These are phyloP conservation scores for Machaerirhynchus nigripectus DNA, from an alignment of 2,113 vertebrate species.

Conservation along the genomic window DNA sequence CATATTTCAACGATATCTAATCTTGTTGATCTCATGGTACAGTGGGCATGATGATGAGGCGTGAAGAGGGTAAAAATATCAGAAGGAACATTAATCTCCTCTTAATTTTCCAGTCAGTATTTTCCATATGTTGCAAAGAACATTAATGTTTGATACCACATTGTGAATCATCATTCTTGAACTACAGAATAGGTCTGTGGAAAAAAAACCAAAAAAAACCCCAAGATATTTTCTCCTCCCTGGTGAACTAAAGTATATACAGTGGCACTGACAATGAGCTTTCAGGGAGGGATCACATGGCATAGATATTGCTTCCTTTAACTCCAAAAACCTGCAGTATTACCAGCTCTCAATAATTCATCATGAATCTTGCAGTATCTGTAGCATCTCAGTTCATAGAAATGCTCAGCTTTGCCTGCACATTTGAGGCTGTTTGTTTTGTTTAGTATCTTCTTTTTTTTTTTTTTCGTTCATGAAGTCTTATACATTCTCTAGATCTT, in stretches of 20 bases:
- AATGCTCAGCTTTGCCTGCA: neutral
- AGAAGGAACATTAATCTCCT: slow-evolving; percentile 43
- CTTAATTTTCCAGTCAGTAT: slow-evolving; percentile 51
- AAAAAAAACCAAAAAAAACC: neutral
- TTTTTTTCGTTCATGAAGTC: neutral
- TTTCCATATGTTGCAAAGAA: slow-evolving; percentile 54
- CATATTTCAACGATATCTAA: slow-evolving; percentile 14
- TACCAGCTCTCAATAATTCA: neutral
- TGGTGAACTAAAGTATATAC: neutral
- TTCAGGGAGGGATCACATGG: neutral
- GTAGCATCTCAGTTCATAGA: neutral
- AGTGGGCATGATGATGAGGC: slow-evolving; percentile 37
- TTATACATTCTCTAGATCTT: neutral
- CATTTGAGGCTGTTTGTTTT: neutral
- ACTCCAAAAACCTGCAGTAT: neutral
- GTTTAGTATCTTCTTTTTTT: neutral
- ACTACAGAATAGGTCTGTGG: neutral
- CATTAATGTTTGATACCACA: slow-evolving; percentile 10
- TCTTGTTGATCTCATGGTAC: slow-evolving; percentile 59
- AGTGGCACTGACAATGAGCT: neutral
- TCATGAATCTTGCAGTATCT: neutral
- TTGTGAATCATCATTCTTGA: slow-evolving; percentile 34
- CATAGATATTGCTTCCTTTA: neutral
- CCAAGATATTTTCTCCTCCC: neutral
- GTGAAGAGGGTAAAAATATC: slow-evolving; percentile 43